Evolutionary conservation across 2,113 vertebrate species (phyloP).

Genomic region (Chrysochloris asiatica): DNA sequence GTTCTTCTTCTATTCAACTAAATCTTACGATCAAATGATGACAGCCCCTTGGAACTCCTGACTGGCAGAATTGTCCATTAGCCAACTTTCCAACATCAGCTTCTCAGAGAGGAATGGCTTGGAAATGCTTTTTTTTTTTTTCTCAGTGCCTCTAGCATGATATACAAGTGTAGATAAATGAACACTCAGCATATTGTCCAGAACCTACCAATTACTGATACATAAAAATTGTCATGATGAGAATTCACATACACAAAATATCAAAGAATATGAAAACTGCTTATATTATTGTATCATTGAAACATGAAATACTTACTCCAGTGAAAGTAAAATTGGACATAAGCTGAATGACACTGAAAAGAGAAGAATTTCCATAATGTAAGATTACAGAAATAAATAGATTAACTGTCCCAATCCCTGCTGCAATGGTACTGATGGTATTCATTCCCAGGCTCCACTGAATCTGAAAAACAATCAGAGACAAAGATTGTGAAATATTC

Average conservation of each 20-base stretch:
- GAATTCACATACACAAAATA: neutral
- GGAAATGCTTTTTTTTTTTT: too few species aligned
- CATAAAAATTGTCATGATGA: neutral
- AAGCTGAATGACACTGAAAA: too few species aligned
- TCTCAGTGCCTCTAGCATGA: too few species aligned
- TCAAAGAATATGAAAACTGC: neutral
- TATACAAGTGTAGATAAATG: too few species aligned
- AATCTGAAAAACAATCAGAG: neutral
- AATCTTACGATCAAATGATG: neutral
- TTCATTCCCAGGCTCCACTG: neutral
- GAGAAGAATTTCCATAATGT: too few species aligned
- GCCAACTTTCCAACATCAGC: too few species aligned
- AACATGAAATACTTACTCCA: neutral
- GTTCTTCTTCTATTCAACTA: neutral
- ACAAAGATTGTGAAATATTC: neutral
- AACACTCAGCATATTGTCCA: too few species aligned
- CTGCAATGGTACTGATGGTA: neutral
- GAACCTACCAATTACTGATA: too few species aligned
- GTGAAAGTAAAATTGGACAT: too few species aligned
- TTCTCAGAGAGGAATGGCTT: too few species aligned
- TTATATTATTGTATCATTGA: neutral
- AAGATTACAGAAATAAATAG: neutral
- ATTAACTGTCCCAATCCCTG: neutral
- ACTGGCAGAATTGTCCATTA: neutral
- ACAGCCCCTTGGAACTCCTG: too few species aligned